Percentiles rank a stretch among this genome's conserved stretches.
Conservation (phyloP, 2,888 invertebrate genomes). For the Ceratothoa steindachneri region DNA sequence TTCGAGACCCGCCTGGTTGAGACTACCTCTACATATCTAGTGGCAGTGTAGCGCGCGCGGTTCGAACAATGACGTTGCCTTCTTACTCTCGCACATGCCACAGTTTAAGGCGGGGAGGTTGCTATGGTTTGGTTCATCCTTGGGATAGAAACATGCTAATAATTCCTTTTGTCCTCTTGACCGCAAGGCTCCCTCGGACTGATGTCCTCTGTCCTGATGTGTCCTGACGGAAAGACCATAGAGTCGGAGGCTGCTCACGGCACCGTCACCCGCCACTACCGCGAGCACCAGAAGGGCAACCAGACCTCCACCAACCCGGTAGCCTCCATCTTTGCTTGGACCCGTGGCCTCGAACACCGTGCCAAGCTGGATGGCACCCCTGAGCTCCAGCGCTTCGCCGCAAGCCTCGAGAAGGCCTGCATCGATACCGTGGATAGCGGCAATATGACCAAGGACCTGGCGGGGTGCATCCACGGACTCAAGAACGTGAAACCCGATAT, state of each 20-base stretch:
- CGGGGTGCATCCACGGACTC: conserved; percentile 77
- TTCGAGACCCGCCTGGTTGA: too few relatives aligned
- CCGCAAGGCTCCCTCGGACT: conserved; percentile 78
- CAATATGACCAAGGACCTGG: conserved; percentile 83
- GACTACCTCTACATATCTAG: too few relatives aligned
- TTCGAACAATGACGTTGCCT: too few relatives aligned
- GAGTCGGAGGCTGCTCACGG: conserved; percentile 62
- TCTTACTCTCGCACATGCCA: too few relatives aligned
- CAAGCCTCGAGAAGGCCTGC: conserved; percentile 72
- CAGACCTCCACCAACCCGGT: conserved; percentile 85
- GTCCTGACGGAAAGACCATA: conserved; percentile 60
- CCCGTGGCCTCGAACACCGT: conserved; percentile 74
- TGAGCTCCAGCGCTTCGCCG: conserved; percentile 70
- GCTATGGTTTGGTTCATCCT: too few relatives aligned
- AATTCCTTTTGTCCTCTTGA: too few relatives aligned
- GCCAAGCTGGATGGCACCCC: conserved; percentile 74
- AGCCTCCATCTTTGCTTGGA: conserved; percentile 89
- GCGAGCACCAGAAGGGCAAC: conserved; percentile 79
- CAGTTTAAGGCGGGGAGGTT: too few relatives aligned
- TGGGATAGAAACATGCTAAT: too few relatives aligned
- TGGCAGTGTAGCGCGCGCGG: too few relatives aligned
- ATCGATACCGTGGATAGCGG: conserved; percentile 76
- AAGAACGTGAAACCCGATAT: conserved; percentile 75
- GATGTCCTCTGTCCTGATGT: conserved; percentile 61
- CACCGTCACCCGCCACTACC: conserved; percentile 60